phyloP scores from a whole-genome alignment of 2,888 invertebrate genomes.

The Temnothorax unifasciatus region DNA sequence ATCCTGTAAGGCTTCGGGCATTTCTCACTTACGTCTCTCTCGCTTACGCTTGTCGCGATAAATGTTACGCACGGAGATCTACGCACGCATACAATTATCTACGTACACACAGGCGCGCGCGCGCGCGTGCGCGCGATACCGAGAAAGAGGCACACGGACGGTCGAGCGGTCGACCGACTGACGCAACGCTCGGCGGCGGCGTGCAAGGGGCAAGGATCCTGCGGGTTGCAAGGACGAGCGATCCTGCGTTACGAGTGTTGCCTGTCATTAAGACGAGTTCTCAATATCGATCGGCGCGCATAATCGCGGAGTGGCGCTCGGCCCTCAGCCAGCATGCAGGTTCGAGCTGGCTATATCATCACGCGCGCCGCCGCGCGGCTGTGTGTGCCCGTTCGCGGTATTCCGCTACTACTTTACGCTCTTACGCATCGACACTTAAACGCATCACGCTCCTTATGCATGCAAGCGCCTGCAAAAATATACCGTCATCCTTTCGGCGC shows the following conservation, averaged over 20 bases:
- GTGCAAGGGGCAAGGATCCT: slow-evolving; percentile 84
- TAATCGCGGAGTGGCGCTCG: neutral
- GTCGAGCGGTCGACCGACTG: slow-evolving; percentile 59
- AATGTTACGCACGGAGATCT: slow-evolving; percentile 19
- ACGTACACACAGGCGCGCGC: neutral
- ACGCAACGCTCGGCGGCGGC: slow-evolving; percentile 66
- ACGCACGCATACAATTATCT: neutral
- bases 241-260: slow-evolving; percentile 78
- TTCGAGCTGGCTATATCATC: slow-evolving; percentile 15
- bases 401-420: slow-evolving; percentile 48
- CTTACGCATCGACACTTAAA: slow-evolving; percentile 68
- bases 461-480: slow-evolving; percentile 26
- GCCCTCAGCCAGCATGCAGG: slow-evolving; percentile 16
- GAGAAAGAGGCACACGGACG: slow-evolving; percentile 63
- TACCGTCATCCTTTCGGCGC: slow-evolving; percentile 34
- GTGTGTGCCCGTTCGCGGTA: neutral
- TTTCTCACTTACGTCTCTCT: slow-evolving; percentile 21
- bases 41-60: slow-evolving; percentile 36
- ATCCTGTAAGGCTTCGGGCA: neutral
- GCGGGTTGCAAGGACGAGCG: slow-evolving; percentile 84
- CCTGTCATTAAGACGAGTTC: slow-evolving; percentile 78
- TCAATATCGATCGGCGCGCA: slow-evolving; percentile 77
- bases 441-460: slow-evolving; percentile 49
- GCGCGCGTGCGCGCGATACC: neutral
- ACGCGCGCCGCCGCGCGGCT: neutral